phyloP scores from a whole-genome alignment of 23 tunicate genomes.

The Trididemnum clinides region DNA sequence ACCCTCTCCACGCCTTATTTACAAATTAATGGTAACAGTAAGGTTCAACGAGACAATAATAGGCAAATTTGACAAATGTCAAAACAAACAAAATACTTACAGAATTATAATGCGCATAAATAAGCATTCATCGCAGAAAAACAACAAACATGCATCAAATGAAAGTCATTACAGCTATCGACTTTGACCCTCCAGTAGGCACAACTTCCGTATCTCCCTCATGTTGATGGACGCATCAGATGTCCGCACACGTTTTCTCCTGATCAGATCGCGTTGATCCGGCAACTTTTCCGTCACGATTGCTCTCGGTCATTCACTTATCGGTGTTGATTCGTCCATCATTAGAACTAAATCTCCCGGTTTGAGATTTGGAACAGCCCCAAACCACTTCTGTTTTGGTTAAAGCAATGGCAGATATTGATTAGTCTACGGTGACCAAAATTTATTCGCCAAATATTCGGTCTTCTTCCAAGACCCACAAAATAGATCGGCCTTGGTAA shows the following conservation, averaged over 20 bases:
- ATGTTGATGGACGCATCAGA: not conserved
- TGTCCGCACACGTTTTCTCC: not conserved
- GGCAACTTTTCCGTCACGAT: slow-evolving; percentile 24
- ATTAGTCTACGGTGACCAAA: not conserved
- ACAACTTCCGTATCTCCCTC: slow-evolving; percentile 29
- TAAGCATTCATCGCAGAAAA: too few relatives aligned
- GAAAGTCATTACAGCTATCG: too few relatives aligned
- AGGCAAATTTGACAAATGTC: too few relatives aligned
- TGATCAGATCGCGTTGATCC: not conserved
- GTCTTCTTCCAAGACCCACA: not conserved
- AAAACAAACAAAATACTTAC: too few relatives aligned
- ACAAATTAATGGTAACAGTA: too few relatives aligned
- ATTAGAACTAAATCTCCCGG: slow-evolving; percentile 19
- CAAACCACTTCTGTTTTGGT: slow-evolving; percentile 24
- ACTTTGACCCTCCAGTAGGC: too few relatives aligned
- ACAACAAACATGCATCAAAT: too few relatives aligned
- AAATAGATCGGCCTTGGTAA: slow-evolving; percentile 27
- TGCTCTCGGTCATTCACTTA: slow-evolving; percentile 25
- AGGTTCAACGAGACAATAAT: too few relatives aligned
- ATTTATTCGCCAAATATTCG: not conserved
- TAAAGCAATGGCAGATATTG: slow-evolving; percentile 25
- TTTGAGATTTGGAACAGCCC: not conserved
- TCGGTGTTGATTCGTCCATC: not conserved
- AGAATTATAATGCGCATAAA: too few relatives aligned
- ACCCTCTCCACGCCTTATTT: too few relatives aligned